These are phyloP conservation scores for Malurus elegans DNA, from an alignment of 2,113 vertebrate species.

Conservation along the genomic window DNA sequence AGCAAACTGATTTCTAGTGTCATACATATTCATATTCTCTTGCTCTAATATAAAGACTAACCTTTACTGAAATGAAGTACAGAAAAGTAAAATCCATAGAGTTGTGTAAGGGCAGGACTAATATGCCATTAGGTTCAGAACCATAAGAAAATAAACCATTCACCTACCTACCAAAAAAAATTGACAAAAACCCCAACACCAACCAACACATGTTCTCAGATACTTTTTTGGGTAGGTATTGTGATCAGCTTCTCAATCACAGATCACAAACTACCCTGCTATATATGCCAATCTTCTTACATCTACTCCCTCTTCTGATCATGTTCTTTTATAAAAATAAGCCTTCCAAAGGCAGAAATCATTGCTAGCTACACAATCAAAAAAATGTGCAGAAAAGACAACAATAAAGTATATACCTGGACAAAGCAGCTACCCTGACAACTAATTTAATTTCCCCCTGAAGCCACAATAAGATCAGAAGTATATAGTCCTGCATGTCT, in stretches of 20 bases:
- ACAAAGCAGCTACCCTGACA: not conserved
- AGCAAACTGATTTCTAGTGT: not conserved
- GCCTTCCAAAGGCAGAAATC: not conserved
- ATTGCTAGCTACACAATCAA: not conserved
- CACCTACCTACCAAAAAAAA: not conserved
- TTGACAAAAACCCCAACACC: not conserved
- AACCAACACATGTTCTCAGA: not conserved
- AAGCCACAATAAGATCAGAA: not conserved
- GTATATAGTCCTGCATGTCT: rapidly evolving
- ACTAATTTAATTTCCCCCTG: not conserved
- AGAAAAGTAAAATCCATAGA: not conserved
- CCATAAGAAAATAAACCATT: not conserved
- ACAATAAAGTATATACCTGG: not conserved
- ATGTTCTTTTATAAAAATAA: not conserved
- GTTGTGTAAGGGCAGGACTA: not conserved
- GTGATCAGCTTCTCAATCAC: not conserved
- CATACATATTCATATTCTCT: not conserved
- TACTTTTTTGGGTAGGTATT: not conserved
- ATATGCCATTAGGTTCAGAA: not conserved
- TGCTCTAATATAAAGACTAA: not conserved
- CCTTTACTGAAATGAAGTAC: not conserved
- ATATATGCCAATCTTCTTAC: not conserved
- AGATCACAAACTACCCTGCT: not conserved
- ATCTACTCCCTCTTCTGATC: not conserved
- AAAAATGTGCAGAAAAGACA: not conserved